phyloP scores from a whole-genome alignment of 2,113 vertebrate species.

The Megalops atlanticus region DNA sequence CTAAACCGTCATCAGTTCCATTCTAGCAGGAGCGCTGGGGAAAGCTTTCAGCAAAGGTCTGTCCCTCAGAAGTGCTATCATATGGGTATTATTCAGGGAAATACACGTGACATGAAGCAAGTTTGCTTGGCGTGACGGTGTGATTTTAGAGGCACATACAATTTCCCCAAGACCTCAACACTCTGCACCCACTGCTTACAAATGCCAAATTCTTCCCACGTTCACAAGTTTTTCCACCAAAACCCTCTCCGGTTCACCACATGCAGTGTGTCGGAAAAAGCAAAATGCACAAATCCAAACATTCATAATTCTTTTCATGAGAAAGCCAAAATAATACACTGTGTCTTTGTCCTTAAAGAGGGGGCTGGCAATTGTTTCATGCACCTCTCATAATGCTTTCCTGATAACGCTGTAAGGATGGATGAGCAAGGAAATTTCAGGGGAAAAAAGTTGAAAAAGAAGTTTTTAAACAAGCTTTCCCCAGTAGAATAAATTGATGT shows the following conservation, averaged over 20 bases:
- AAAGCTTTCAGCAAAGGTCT: slow-evolving; percentile 7
- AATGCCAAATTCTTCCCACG: not conserved
- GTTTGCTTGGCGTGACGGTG: not conserved
- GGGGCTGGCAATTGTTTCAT: too few relatives aligned
- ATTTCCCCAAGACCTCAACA: not conserved
- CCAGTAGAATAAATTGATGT: slow-evolving; percentile 28
- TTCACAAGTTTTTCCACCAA: not conserved
- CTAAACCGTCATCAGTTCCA: slow-evolving; percentile 54
- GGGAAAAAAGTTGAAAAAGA: not conserved
- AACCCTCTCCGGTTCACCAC: not conserved
- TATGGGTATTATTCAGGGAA: slow-evolving; percentile 22
- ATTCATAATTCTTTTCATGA: too few relatives aligned
- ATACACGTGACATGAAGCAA: slow-evolving; percentile 6
- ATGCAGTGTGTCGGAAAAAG: not conserved
- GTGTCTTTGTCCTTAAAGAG: too few relatives aligned
- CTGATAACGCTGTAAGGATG: too few relatives aligned
- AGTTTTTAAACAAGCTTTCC: slow-evolving; percentile 30
- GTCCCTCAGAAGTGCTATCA: slow-evolving; percentile 1
- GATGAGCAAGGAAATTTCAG: not conserved
- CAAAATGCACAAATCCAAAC: too few relatives aligned
- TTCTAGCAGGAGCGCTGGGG: not conserved
- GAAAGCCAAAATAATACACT: too few relatives aligned
- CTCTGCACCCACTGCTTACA: not conserved
- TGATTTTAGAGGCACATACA: not conserved
- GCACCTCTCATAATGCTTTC: not conserved